Evolutionary conservation across 2,888 invertebrate genomes (phyloP), one percentile per base, ranked within the genome.

Genomic region (Ischnura elegans): DNA sequence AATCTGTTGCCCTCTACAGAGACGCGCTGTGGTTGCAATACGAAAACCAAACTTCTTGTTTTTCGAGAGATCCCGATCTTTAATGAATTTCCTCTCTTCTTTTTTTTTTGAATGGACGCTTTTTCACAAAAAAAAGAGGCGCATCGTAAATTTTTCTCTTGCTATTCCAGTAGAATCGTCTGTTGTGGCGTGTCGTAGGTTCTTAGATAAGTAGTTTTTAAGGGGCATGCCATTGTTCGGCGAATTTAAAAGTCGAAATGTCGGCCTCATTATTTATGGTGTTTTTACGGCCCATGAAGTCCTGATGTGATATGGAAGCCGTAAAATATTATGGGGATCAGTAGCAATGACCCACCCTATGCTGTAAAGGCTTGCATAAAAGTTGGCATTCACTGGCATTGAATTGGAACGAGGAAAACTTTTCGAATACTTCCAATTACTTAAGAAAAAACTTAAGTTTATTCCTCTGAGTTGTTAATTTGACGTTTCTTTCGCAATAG

Each of bases 51-150:
- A 21, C 55, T 55, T 4, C 29, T 76, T 76, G n/a, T 76, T 76
- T 76, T 76, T 76, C n/a, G 25, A 13, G 36, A 76, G 76, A 16
- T 36, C 36, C 13, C 10, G n/a, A 76, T 76, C 76, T 29, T 36
- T 76, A 76, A 76, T 76, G 76, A 76, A 76, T 36, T n/a, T n/a
- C n/a, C n/a, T n/a, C n/a, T n/a, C n/a, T n/a, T 76, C 13, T 76
- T 51, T 51, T 51, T 36, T n/a, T 76, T 10, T 16, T 2, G 76
- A 76, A 76, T 76, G 29, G 36, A 10, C 36, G 36, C 76, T 36
- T 29, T 16, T 76, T 36, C 29, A 36, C 10, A 76, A 76, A n/a
- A 8, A 76, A 76, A 61, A 25, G 8, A 61, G 0, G 25, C 21
- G 8, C 21, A 8, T 2, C 2, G 25, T 25, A 10, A 8, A 13